Conservation (phyloP, 2,113 vertebrate species). For the Rhea americana region DNA sequence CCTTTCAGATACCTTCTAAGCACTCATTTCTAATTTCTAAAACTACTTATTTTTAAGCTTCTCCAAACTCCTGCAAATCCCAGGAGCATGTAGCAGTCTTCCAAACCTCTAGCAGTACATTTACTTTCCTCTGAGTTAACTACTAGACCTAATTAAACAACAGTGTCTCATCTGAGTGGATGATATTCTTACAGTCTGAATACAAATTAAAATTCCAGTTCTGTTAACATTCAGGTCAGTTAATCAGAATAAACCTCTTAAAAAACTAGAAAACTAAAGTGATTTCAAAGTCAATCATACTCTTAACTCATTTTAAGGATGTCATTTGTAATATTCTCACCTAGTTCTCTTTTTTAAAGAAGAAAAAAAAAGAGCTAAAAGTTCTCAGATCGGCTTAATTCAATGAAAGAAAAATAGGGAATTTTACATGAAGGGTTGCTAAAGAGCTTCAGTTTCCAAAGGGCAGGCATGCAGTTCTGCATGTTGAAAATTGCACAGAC, state of each 20-base stretch:
- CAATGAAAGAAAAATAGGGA: constrained; percentile 39
- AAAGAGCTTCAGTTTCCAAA: constrained; percentile 55
- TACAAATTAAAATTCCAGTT: constrained; percentile 75
- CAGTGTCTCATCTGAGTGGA: constrained; percentile 68
- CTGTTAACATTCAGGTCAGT: constrained; percentile 78
- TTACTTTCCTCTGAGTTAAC: constrained; percentile 76
- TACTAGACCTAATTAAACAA: constrained; percentile 82
- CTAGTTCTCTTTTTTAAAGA: constrained; percentile 16
- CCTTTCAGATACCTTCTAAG: constrained; percentile 40
- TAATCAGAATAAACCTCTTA: constrained; percentile 72
- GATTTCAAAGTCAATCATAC: constrained; percentile 75
- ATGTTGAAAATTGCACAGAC: constrained; percentile 57
- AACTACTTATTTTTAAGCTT: constrained; percentile 56
- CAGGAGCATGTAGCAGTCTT: constrained; percentile 45
- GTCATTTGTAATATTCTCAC: constrained; percentile 18
- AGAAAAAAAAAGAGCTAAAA: neutral
- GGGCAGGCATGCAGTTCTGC: constrained; percentile 52
- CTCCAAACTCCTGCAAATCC: constrained; percentile 69
- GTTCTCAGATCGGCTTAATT: constrained; percentile 43
- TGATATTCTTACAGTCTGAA: constrained; percentile 74
- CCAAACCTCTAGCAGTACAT: constrained; percentile 54
- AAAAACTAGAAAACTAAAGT: constrained; percentile 71
- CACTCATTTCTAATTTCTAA: constrained; percentile 46
- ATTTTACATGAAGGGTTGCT: constrained; percentile 50
- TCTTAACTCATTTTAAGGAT: constrained; percentile 41